Percentiles rank a stretch among this genome's conserved stretches.
phyloP scores from a whole-genome alignment of 2,113 vertebrate genomes.

The Ibidorhyncha struthersii region DNA sequence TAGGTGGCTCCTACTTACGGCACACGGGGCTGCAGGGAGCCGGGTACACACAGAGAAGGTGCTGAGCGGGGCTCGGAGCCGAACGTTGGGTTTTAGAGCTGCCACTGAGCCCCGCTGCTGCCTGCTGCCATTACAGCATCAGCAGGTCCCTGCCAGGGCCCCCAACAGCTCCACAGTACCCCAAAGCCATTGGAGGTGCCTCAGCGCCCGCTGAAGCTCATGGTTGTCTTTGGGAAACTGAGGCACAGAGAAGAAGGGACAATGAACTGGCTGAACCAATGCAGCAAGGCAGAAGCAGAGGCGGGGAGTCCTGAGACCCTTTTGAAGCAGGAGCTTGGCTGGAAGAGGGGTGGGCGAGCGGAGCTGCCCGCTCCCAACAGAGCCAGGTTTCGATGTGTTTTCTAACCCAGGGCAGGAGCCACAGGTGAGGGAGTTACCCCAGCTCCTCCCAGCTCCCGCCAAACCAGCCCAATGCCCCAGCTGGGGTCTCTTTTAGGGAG shows the following conservation, averaged over 20 bases:
- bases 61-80: background rate
- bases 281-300: background rate
- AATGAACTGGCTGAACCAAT: accelerated
- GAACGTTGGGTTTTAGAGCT: background rate
- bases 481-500: background rate
- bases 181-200: background rate
- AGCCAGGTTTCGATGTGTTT: background rate
- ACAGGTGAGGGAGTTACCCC: background rate
- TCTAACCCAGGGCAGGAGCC: background rate
- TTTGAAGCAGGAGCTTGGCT: background rate
- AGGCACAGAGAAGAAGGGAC: background rate
- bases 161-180: background rate
- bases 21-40: background rate
- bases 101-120: accelerated
- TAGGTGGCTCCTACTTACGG: background rate
- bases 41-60: background rate
- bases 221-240: background rate
- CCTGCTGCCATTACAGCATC: background rate
- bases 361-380: background rate
- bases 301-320: background rate
- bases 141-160: background rate
- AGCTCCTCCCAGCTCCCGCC: background rate
- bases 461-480: background rate
- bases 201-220: background rate
- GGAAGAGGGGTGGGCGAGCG: accelerated